Conservation (phyloP, 1,140 invertebrate species). For the Thrips palmi region DNA sequence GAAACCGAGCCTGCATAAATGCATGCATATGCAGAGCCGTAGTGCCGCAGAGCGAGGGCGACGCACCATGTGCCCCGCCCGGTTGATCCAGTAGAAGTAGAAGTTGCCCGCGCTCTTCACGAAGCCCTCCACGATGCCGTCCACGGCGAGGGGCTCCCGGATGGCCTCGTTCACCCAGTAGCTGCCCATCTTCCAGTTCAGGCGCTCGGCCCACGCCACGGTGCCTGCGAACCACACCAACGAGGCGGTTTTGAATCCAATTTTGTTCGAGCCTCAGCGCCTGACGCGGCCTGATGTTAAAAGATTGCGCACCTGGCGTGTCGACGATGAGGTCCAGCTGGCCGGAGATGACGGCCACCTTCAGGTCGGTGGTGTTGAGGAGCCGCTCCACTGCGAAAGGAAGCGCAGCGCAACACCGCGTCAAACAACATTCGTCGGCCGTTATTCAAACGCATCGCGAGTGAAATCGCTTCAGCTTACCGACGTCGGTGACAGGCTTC, state of each 20-base stretch:
- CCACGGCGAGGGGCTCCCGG: constrained; percentile 37
- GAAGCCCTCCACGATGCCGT: too few relatives aligned
- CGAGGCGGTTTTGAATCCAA: too few relatives aligned
- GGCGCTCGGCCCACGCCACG: constrained; percentile 53
- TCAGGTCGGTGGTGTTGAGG: constrained; percentile 46
- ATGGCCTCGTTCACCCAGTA: constrained; percentile 23
- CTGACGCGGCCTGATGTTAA: too few relatives aligned
- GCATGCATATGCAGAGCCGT: too few relatives aligned
- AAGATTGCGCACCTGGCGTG: too few relatives aligned
- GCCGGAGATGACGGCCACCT: constrained; percentile 48
- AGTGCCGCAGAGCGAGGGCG: too few relatives aligned
- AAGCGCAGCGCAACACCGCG: too few relatives aligned
- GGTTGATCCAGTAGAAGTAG: constrained; percentile 51
- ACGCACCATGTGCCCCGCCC: constrained; percentile 50
- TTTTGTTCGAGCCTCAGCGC: too few relatives aligned
- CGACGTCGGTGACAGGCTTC: constrained; percentile 54
- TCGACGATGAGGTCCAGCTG: constrained; percentile 52
- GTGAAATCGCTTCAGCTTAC: constrained; percentile 25
- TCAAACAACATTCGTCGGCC: too few relatives aligned
- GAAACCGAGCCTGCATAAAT: neutral
- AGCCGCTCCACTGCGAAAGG: constrained; percentile 47
- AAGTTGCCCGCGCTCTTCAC: constrained; percentile 44
- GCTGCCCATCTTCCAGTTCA: too few relatives aligned
- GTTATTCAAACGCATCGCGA: too few relatives aligned
- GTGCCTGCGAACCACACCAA: too few relatives aligned